Conservation (phyloP, 2,797 vertebrate species). For the Denticeps clupeoides region DNA sequence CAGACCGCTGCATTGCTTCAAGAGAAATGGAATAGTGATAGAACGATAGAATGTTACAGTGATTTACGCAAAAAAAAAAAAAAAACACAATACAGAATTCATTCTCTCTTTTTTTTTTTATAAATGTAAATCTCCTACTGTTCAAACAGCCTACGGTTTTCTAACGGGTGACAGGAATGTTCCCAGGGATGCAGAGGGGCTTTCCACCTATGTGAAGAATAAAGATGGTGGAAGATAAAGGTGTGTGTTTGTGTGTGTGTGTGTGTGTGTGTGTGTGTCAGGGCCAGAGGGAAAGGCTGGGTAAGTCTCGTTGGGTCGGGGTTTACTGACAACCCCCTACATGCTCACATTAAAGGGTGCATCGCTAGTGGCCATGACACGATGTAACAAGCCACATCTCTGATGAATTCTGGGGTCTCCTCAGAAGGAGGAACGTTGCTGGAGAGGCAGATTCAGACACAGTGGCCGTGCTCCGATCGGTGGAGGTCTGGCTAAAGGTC, state of each 20-base stretch:
- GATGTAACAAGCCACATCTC: constrained; percentile 17
- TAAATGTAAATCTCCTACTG: constrained; percentile 34
- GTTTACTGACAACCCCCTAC: constrained; percentile 13
- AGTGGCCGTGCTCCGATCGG: not conserved
- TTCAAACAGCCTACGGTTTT: constrained; percentile 40
- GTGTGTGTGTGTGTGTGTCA: too few species aligned
- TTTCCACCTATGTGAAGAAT: constrained; percentile 5
- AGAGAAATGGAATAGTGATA: constrained; percentile 27
- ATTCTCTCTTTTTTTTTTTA: constrained; percentile 16
- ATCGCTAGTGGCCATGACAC: constrained; percentile 12
- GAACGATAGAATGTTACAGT: constrained; percentile 30
- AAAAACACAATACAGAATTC: constrained; percentile 8
- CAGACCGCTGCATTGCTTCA: constrained; percentile 41
- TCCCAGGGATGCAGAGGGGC: constrained; percentile 7
- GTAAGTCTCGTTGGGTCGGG: constrained; percentile 11
- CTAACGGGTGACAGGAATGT: constrained; percentile 17
- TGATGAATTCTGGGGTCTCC: constrained; percentile 16
- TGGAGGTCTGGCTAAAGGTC: constrained; percentile 2
- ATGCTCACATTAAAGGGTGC: constrained; percentile 16
- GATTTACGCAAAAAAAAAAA: constrained; percentile 28
- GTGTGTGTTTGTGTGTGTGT: too few species aligned
- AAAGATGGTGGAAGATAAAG: not conserved
- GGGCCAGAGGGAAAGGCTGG: constrained; percentile 4
- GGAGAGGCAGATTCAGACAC: not conserved
- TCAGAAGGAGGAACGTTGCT: constrained; percentile 4